Evolutionary conservation across 2,888 invertebrate genomes (phyloP), one percentile per base, ranked within the genome.

Genomic region (Fragum whitleyi): DNA sequence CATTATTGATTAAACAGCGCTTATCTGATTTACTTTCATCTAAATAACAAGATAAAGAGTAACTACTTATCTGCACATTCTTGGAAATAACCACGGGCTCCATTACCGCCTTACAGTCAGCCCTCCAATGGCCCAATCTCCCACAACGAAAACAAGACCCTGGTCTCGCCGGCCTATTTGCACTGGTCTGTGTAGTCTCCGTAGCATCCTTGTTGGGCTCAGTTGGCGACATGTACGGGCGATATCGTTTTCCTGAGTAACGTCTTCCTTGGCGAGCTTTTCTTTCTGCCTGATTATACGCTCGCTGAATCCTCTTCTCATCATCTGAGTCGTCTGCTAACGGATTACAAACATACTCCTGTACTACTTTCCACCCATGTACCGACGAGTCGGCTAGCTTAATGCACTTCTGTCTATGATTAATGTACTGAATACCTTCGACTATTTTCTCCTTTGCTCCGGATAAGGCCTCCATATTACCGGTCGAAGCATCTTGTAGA

Each of bases 111-210:
- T 23, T 14, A 53, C 77, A 81, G 19, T 77, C 75, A 14, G 26
- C 7, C 19, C 74, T 32, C 78, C 77, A 81, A 55, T 81, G n/a
- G n/a, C n/a, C n/a, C n/a, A n/a, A n/a, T 74, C 9, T 74, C 77
- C 16, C 59, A 39, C 28, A 36, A 59, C 19, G 28, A 5, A n/a
- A n/a, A n/a, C n/a, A n/a, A n/a, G n/a, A n/a, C n/a, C n/a, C n/a
- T n/a, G n/a, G n/a, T n/a, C n/a, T n/a, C n/a, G n/a, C n/a, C 53
- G 19, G 9, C 5, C 53, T 6, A 6, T 53, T 16, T 26, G 21
- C 14, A 16, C 16, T 7, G 7, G 42, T 42, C 7, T 11, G 42
- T 7, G 11, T 16, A 16, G 42, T 42, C 7, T 42, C 42, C 11
- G 7, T 16, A 11, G 42, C 42, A 11, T 11, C 11, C 7, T 36